A percentile compares a stretch with the other conserved stretches of the same genome.
Conservation (phyloP, 2,888 invertebrate genomes). For the Alitta virens region DNA sequence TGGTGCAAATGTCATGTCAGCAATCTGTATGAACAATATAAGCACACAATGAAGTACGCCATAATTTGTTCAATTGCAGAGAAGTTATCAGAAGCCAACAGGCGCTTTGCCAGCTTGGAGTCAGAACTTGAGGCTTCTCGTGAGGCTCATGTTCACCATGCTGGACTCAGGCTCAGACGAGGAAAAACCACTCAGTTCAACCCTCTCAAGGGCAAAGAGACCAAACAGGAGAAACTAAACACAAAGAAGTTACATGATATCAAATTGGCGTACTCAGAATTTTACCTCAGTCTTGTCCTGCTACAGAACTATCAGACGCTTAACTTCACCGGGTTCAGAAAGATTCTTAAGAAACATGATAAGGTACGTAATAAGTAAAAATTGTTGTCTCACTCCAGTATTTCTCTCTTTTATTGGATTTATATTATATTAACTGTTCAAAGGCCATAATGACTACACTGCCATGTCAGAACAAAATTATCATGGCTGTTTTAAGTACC, state of each 20-base stretch:
- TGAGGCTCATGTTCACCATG: constrained; percentile 27
- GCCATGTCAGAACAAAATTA: too few relatives aligned
- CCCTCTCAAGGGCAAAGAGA: background rate
- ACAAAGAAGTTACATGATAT: constrained; percentile 68
- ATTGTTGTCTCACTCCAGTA: too few relatives aligned
- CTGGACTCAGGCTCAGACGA: constrained; percentile 2
- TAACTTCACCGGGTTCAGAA: constrained; percentile 97
- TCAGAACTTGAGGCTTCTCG: constrained; percentile 73
- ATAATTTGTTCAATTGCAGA: too few relatives aligned
- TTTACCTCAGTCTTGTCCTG: constrained; percentile 92
- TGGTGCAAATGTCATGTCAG: too few relatives aligned
- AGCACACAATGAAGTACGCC: too few relatives aligned
- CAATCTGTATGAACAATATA: too few relatives aligned
- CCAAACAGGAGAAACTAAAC: background rate
- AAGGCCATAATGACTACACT: too few relatives aligned
- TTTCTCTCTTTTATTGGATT: too few relatives aligned
- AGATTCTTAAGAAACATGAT: constrained; percentile 98
- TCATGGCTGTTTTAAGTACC: too few relatives aligned
- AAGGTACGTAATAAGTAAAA: constrained; percentile 66
- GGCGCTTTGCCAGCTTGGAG: constrained; percentile 86
- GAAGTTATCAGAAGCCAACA: constrained; percentile 94
- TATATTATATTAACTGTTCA: too few relatives aligned
- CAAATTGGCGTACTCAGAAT: constrained; percentile 97
- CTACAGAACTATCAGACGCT: constrained; percentile 97
- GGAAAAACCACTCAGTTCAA: background rate